phyloP scores from a whole-genome alignment of 2,797 vertebrate species.

The Ceyx erithaca region DNA sequence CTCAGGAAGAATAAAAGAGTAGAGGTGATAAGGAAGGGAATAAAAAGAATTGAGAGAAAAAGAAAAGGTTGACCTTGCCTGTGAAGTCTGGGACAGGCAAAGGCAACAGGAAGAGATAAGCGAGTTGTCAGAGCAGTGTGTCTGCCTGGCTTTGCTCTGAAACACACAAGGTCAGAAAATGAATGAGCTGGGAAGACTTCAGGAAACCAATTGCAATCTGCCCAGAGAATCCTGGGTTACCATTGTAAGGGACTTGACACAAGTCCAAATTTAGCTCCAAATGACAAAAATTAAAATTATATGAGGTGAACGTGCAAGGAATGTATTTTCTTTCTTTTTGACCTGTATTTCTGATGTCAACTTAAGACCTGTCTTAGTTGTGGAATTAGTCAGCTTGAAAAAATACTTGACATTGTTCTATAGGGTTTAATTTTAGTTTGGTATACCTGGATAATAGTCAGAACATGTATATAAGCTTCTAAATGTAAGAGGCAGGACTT shows the following conservation, averaged over 20 bases:
- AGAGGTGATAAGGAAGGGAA: neutral
- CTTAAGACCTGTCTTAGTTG: neutral
- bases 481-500: neutral
- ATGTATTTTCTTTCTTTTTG: neutral
- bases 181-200: neutral
- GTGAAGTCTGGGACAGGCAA: neutral
- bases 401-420: neutral
- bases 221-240: neutral
- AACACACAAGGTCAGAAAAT: neutral
- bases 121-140: neutral
- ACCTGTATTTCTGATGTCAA: neutral
- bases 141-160: neutral
- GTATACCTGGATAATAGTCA: rapidly evolving
- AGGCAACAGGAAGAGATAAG: neutral
- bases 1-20: neutral
- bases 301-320: neutral
- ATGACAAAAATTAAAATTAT: too few relatives aligned
- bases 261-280: neutral
- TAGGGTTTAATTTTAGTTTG: neutral
- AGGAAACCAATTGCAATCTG: neutral
- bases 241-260: neutral
- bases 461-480: neutral
- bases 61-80: neutral
- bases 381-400: neutral
- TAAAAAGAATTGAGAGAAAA: neutral